Evolutionary conservation across 2,113 vertebrate species (phyloP), one percentile per base, ranked within the genome.

Genomic region (Orycteropus afer): DNA sequence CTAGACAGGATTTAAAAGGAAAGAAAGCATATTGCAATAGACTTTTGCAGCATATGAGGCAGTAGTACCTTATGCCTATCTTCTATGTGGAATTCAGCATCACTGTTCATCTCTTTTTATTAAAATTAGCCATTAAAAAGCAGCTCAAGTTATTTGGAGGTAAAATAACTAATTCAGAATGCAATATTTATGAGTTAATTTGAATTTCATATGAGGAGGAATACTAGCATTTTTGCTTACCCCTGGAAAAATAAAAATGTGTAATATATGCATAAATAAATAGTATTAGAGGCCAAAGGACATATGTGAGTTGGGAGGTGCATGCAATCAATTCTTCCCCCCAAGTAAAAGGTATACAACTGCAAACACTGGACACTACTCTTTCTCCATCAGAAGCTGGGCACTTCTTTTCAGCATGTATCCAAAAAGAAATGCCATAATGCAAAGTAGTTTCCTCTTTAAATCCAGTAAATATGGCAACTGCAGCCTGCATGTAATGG

Each of bases 151-250:
- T 92, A 94, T 93, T 96, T 97, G 96, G 73, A 93, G 67, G 77
- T 93, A 94, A 96, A 94, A 40, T 74, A 88, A 51, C 77, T 93
- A 94, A 97, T 82, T 96, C 91, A 92, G 57, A 93, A 97, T 95
- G 77, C 86, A 96, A 53, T 96, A 96, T 94, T 97, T 97, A 93
- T 96, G 22, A 91, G 42, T 69, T 94, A 90, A 96, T 95, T 96
- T 97, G 81, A 97, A 97, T 97, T 96, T 97, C 90, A 81, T 89
- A 90, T 96, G 67, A 97, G 74, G 32, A 95, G 90, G 61, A 93
- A 85, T 86, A 89, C 37, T 96, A 96, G 81, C 73, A 96, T 93
- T 97, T n/a, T 94, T 92, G 49, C 95, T 96, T 96, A 95, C 49
- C 25, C 51, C 90, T 86, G 90, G 90, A 86, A 95, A 96, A 97